Evolutionary conservation across 2,888 invertebrate genomes (phyloP).

Genomic region (Iphiclides podalirius): DNA sequence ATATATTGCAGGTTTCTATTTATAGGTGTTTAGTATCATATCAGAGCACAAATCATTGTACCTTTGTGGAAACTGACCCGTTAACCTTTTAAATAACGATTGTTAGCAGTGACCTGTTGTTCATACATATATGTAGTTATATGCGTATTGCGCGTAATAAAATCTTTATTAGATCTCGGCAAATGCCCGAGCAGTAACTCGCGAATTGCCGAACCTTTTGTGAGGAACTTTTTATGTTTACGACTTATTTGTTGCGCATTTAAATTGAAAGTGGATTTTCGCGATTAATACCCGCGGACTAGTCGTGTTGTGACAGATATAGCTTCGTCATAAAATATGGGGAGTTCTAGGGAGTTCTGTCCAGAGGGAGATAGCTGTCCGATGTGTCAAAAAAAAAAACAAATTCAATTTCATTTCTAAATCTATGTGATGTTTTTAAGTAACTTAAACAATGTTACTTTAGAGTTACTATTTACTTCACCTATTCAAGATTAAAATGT

Average conservation of each 20-base stretch:
- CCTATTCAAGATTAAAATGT: too few species aligned
- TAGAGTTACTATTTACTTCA: too few species aligned
- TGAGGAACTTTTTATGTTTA: constrained; percentile 9
- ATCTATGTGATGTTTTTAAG: too few species aligned
- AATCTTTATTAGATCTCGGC: constrained; percentile 14
- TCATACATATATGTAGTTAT: not conserved
- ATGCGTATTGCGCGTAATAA: constrained; percentile 14
- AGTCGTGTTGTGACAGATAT: too few species aligned
- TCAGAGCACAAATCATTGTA: constrained; percentile 4
- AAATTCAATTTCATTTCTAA: too few species aligned
- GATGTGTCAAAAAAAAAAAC: too few species aligned
- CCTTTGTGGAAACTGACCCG: constrained; percentile 15
- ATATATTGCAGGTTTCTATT: constrained; percentile 2
- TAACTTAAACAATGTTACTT: too few species aligned
- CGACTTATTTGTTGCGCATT: not conserved
- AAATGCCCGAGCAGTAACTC: constrained; percentile 12
- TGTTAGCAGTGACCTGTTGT: constrained; percentile 4
- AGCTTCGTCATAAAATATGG: too few species aligned
- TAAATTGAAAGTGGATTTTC: not conserved
- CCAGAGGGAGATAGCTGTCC: too few species aligned
- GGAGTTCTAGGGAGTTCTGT: too few species aligned
- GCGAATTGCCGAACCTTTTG: constrained; percentile 7
- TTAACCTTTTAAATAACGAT: constrained; percentile 19
- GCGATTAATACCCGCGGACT: not conserved
- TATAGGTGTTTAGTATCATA: constrained; percentile 4